Base-by-base conservation (phyloP, 2,797 vertebrate genomes). In the Pipistrellus nathusii region DNA sequence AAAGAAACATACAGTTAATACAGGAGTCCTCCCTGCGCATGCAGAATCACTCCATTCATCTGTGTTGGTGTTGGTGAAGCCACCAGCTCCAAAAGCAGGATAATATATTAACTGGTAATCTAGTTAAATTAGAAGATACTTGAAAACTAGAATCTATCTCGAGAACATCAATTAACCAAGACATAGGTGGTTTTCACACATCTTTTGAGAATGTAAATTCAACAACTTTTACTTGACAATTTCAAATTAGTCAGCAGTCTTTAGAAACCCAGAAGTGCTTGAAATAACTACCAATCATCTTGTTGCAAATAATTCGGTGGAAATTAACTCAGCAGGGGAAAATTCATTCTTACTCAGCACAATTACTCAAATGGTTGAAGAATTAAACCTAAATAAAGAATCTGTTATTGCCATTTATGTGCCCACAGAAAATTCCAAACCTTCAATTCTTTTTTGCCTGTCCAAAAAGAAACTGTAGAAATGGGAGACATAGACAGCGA, bases 371-470 rank as follows among this genome's bases (percentile, higher is more conserved):
- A 96, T 97, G 78, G 92, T 98, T 91, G 97, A 98, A 94, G 94
- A 98, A 57, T 94, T 98, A 88, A 97, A 80, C 69, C 96, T 95
- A 95, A 94, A 53, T 94, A 97, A 98, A 92, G 98, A 98, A 81
- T 98, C 98, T 93, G 88, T 98, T 89, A 97, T 98, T 96, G 96
- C 98, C 85, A 98, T 98, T 95, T 98, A 98, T 91, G 71, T 98
- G 91, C 98, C 98, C 88, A 90, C 96, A 23, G 97, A 98, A 90
- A 95, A 93, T 94, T 91, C 96, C 78, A 97, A 98, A 44, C 66
- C 97, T 95, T 78, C 93, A 80, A 38, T 85, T 97, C 97, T 90
- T 97, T 97, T 44, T 18, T 97, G 51, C 92, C 97, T 83, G 13
- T 88, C 87, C 93, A 96, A 73, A 95, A 97, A 87, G 96, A 98